Base-by-base conservation (phyloP, 2,888 invertebrate genomes). In the Coleophora flavipennella region DNA sequence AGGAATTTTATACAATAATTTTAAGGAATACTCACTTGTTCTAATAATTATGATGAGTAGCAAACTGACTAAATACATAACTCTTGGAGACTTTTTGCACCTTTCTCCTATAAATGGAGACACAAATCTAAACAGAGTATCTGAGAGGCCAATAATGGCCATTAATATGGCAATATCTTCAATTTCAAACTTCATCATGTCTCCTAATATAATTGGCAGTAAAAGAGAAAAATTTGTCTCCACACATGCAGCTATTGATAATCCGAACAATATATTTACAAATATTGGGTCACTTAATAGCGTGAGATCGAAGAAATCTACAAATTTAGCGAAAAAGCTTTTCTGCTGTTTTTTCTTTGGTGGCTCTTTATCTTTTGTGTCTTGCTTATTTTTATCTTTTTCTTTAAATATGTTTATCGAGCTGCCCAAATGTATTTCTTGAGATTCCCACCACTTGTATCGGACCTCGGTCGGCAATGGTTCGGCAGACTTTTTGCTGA, bases 181-280 rank as follows among this genome's bases (percentile, higher is more conserved):
- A 0, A 86, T 90, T 27, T 78, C 70, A 51, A 90, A 86, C 13
- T 83, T 58, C 59, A 89, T 62, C 72, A 89, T 87, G 50, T 91
- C 91, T 33, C 78, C 81, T 12, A 92, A 66, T 42, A 92, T 91
- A 35, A 91, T 88, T 2, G 91, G 91, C 4, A 89, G 81, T 35
- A 91, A 56, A 10, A 90, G 59, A 0, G 90, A 88, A 58, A 92
- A 92, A 55, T 91, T 91, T 0, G 89, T 83, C 61, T 92, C 92
- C 0, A 90, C 90, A 53, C 90, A 89, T 7, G 90, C 83, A 1
- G 90, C 91, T 28, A 91, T 62, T 0, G 91, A 89, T 62, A 91
- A 72, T 11, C 91, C 91, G 34, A 90, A 42, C 75, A 90, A 85
- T 45, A 91, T 88, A 52, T 88, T 91, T 1, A 91, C 85, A 57